Conservation (phyloP, 37 sponge, comb jelly and placozoan species). For the Geodia barretti region DNA sequence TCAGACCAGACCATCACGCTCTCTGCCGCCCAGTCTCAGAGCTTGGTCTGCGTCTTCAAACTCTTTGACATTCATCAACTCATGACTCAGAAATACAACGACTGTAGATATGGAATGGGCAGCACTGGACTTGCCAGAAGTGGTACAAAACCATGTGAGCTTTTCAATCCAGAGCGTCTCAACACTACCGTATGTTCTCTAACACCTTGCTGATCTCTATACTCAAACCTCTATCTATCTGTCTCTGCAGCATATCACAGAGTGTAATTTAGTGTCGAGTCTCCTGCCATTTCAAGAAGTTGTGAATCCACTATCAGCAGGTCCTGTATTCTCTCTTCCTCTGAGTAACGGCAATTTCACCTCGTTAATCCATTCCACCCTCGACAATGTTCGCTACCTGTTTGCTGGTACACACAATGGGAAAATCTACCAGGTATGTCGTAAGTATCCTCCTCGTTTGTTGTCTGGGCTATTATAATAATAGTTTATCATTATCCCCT, state of each 20-base stretch:
- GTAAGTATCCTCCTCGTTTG: no score
- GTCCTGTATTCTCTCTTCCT: neutral
- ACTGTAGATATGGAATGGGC: neutral
- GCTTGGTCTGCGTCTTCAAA: neutral
- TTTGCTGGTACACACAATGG: neutral
- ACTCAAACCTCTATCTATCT: no score
- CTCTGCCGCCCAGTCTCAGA: neutral
- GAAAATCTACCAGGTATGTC: neutral
- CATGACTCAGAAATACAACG: neutral
- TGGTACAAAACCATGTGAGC: neutral
- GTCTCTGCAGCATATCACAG: neutral
- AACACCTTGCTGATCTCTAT: no score
- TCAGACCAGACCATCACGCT: neutral
- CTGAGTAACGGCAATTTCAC: neutral
- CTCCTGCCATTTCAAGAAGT: neutral
- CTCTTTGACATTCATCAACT: neutral
- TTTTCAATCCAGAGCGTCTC: no score
- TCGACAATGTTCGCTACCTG: neutral
- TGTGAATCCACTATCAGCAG: neutral
- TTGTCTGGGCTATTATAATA: no score
- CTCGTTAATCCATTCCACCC: neutral
- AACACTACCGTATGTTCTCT: no score
- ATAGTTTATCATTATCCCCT: no score
- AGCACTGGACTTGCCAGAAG: neutral
- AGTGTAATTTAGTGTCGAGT: neutral